A percentile compares a stretch with the other conserved stretches of the same genome.
phyloP scores from a whole-genome alignment of 2,797 vertebrate genomes.

The Hippocampus kuda region DNA sequence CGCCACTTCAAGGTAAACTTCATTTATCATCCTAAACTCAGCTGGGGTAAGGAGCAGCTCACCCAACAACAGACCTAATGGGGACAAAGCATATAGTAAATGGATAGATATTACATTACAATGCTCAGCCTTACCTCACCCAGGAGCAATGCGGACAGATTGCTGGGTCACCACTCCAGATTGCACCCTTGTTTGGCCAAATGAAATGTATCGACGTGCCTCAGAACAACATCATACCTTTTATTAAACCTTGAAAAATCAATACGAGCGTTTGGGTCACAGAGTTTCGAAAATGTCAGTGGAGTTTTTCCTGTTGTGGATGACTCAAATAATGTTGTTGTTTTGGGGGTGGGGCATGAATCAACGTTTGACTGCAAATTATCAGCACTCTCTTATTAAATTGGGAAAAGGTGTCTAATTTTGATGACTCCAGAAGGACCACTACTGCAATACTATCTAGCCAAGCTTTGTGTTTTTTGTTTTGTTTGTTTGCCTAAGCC shows the following conservation, averaged over 20 bases:
- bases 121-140: not conserved
- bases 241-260: not conserved
- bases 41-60: not conserved
- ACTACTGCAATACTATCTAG: no score
- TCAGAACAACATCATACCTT: not conserved
- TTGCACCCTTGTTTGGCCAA: not conserved
- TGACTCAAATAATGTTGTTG: not conserved
- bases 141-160: not conserved
- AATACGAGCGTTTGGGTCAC: not conserved
- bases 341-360: not conserved
- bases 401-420: no score
- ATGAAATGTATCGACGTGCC: constrained; percentile 1
- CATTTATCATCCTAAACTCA: no score
- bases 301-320: not conserved
- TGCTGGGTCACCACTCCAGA: not conserved
- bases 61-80: not conserved
- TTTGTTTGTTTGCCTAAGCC: no score
- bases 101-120: not conserved
- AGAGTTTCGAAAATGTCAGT: not conserved
- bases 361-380: not conserved
- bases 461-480: no score
- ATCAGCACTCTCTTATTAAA: not conserved
- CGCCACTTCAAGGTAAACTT: not conserved
- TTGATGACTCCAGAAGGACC: no score
- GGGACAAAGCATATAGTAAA: not conserved